Evolutionary conservation across 2,113 vertebrate species (phyloP).

Genomic region (Bos javanicus): DNA sequence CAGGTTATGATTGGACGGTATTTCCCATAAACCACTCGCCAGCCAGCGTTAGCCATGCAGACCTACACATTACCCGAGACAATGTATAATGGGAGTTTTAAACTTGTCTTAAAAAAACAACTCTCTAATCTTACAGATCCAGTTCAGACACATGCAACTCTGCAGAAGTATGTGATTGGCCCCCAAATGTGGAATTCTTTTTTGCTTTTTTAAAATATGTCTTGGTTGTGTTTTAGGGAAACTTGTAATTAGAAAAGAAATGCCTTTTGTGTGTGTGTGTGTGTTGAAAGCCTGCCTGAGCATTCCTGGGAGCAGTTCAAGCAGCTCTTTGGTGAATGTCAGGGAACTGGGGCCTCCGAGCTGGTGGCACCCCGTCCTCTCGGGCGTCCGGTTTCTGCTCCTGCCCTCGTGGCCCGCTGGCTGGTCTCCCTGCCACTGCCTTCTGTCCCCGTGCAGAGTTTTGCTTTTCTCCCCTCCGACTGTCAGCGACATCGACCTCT

Average conservation of each 20-base stretch:
- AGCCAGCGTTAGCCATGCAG: neutral
- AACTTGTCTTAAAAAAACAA: neutral
- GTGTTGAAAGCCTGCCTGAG: neutral
- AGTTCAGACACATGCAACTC: neutral
- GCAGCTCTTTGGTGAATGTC: neutral
- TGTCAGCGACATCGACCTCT: neutral
- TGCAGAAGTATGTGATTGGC: neutral
- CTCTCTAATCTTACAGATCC: neutral
- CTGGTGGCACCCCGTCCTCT: fast-evolving
- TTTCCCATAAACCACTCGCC: neutral
- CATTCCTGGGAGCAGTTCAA: neutral
- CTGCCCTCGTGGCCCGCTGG: fast-evolving
- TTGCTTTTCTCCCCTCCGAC: neutral
- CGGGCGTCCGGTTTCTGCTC: neutral
- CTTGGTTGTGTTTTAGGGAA: neutral
- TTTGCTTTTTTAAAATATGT: neutral
- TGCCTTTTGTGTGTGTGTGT: neutral
- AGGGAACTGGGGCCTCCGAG: neutral
- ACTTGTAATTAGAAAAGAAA: neutral
- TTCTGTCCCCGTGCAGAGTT: neutral
- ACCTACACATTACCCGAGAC: fast-evolving
- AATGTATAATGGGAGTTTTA: neutral
- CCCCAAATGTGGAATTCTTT: neutral
- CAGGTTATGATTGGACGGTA: neutral
- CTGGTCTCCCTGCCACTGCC: neutral